Percentiles rank a stretch among this genome's conserved stretches.
Evolutionary conservation across 2,113 vertebrate genomes (phyloP).

Genomic region (Ifrita kowaldi): DNA sequence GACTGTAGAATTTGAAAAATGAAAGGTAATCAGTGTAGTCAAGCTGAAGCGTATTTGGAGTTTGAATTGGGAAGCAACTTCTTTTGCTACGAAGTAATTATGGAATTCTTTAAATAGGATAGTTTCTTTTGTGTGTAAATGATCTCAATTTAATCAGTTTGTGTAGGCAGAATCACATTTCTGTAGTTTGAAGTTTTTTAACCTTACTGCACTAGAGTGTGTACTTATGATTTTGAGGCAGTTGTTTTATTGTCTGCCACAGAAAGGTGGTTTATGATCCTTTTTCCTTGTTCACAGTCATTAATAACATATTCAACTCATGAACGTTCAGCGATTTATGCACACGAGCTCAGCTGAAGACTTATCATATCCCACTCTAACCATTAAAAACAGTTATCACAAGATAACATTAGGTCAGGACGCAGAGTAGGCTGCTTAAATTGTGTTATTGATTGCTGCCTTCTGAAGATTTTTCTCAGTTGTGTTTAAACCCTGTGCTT

Average conservation of each 20-base stretch:
- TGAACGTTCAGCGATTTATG: neutral
- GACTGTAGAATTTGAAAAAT: neutral
- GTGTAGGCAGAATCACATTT: neutral
- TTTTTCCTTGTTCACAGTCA: neutral
- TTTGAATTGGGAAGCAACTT: neutral
- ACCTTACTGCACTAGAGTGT: neutral
- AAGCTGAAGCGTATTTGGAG: neutral
- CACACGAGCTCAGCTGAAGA: neutral
- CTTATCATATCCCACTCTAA: neutral
- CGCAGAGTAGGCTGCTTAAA: neutral
- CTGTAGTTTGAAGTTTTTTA: neutral
- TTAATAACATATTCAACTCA: neutral
- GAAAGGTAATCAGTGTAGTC: neutral
- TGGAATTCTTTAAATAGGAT: neutral
- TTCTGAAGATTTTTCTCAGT: neutral
- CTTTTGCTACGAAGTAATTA: neutral
- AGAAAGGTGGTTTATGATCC: neutral
- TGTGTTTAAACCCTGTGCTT: neutral
- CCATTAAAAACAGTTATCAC: slow-evolving; percentile 30
- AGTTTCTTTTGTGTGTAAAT: neutral
- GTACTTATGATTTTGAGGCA: neutral
- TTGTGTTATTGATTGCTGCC: neutral
- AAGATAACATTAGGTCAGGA: neutral
- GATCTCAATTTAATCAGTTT: neutral
- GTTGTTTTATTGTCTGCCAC: neutral